Evolutionary conservation across 2,888 invertebrate species (phyloP), one percentile per base, ranked within the genome.

Genomic region (Agrilus cyanescens): DNA sequence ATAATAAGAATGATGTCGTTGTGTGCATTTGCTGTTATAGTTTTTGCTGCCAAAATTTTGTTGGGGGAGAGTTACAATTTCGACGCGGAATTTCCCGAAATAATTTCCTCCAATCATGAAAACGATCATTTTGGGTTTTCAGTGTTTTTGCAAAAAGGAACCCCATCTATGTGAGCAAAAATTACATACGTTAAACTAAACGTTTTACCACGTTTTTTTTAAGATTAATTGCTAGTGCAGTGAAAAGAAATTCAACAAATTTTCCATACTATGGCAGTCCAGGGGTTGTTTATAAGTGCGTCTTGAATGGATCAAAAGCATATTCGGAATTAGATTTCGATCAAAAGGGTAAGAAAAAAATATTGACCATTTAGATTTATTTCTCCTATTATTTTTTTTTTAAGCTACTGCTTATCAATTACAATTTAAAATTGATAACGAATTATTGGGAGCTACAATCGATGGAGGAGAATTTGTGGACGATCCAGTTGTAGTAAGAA

Each of bases 281-380:
- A 4, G 76, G 76, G n/a, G 67, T 70, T 12, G 63, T 71, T n/a
- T 74, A 71, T 55, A 64, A 67, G 31, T 76, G 75, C 44, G 37
- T 43, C 33, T 44, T 55, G 58, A 4, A 48, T 62, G 8, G 41
- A 46, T 14, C 31, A 4, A 20, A 36, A 32, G 6, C 52, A 48
- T 72, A 72, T 55, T 49, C 46, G 35, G 64, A 66, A 4, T 65
- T 63, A 12, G 20, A 32, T 14, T 16, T 44, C 7, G 41, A 41
- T 12, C 20, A 16, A 4, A 32, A 41, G 33, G 43, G 46, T 46
- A 41, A 13, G 41, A 25, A 25, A 8, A 25, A 25, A 25, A 10
- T 10, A 10, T 25, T 25, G 6, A 7, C 5, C 6, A 4, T 20
- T 20, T 20, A 4, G 20, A 20, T 4, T 32, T n/a, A 32, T 7